Base-by-base conservation (phyloP, 2,888 invertebrate genomes). In the Cryptocephalus moraei region DNA sequence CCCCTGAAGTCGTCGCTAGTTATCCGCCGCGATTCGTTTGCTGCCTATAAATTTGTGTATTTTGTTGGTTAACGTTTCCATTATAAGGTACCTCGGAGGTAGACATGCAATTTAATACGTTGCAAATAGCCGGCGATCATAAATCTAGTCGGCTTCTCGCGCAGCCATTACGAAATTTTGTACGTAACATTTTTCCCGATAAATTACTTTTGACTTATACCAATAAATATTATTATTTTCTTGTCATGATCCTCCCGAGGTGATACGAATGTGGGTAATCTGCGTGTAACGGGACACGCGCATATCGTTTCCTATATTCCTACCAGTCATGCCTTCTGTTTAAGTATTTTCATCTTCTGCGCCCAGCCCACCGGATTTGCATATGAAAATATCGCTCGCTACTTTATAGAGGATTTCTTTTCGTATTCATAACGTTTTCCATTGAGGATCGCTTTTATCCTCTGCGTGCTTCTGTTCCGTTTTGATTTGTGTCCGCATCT, bases 41-140 rank as follows among this genome's bases (percentile, higher is more conserved):
- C 45, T 38, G 49, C 46, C 41, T 40, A 51, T 51, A 52, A 55
- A 52, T 55, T 49, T 41, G 48, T 48, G 42, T 48, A 54, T 53
- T 52, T 50, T 49, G 55, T 51, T 55, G 50, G 51, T 54, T 51
- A 58, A 56, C 56, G 50, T 56, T 58, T 58, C 51, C 56, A 58
- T 57, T 57, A 55, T 50, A 49, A 49, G 49, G 43, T 50, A 53
- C 56, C 58, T 53, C 44, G 49, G 41, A 55, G 56, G 49, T 46
- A 22, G 22, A 22, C 22, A 50, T 47, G 52, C 53, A 54, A 56
- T 56, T 56, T 56, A 55, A 56, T 51, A 52, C 53, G 48, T 48
- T 51, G 56, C 55, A 54, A 54, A 58, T 54, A 54, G 49, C 49
- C 40, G 49, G 47, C 22, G 22, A 22, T 48, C 51, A 55, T 56